Evolutionary conservation across 37 sponge, comb jelly and placozoan species (phyloP), one percentile per base, ranked within the genome.

Genomic region (Agelas oroides): DNA sequence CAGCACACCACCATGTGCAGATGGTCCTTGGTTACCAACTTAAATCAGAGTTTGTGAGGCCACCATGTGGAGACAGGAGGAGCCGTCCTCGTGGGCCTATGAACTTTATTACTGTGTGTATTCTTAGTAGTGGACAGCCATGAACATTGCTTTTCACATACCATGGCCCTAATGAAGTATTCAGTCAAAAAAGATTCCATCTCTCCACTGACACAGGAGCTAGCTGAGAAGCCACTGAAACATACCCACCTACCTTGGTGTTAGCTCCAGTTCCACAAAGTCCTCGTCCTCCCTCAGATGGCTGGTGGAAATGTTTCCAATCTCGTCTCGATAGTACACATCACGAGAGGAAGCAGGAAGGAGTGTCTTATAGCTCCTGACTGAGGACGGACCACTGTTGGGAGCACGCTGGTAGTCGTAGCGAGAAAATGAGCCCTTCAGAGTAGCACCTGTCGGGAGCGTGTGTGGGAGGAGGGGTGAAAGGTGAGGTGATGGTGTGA

Each of bases 321-420:
- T 98, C 71, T 96, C 99, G 69, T 98, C 99, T 23, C 99, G 70
- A 71, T 98, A 98, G 76, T 98, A 98, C 55, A 96, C 95, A 79
- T 98, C 96, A 5, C 38, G 34, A 59, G 96, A 92, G 17, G 96
- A 77, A 41, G 99, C 96, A 23, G 99, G 99, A 1, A 98, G 84
- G n/a, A 98, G 23, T 35, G 96, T 94, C 70, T 84, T 91, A 84
- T 82, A 98, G 65, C 81, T 77, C 75, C 84, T 91, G 41, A 98
- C 89, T 6, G 95, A 69, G 0, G 92, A 74, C 0, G 69, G 82
- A 36, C 95, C 94, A 79, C 94, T 94, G 70, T 93, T 82, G 35
- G 94, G 98, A 63, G 83, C 93, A 2, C 95, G 84, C 79, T 97
- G 98, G 81, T 76, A 95, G 78, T 97, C 98, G 68, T 84, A 91